Evolutionary conservation across 2,113 vertebrate genomes (phyloP).

Genomic region (Xiphorhynchus elegans): DNA sequence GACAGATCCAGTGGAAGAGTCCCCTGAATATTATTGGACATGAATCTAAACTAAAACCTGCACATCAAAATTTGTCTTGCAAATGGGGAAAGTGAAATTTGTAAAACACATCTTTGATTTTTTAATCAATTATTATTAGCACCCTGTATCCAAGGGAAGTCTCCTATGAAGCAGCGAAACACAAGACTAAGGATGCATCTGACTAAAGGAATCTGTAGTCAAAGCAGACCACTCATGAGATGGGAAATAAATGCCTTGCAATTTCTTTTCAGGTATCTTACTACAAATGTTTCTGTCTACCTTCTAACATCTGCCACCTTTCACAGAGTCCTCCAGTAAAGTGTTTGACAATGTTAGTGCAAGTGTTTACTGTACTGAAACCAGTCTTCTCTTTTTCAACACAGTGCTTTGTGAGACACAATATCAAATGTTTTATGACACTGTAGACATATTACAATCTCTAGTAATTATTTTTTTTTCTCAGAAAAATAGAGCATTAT

Average conservation of each 20-base stretch:
- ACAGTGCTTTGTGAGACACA: background rate
- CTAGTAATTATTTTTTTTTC: background rate
- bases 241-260: background rate
- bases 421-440: background rate
- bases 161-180: background rate
- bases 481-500: background rate
- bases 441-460: background rate
- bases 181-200: background rate
- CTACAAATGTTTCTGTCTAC: background rate
- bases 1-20: background rate
- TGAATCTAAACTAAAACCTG: background rate
- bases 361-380: background rate
- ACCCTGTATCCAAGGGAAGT: background rate
- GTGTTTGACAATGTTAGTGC: background rate
- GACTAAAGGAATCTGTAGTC: background rate
- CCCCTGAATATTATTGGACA: background rate
- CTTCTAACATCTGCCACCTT: background rate
- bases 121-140: background rate
- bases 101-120: background rate
- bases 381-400: background rate
- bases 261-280: background rate
- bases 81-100: background rate
- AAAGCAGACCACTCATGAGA: background rate
- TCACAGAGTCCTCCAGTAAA: background rate
- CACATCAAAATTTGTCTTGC: background rate